These are phyloP conservation scores for Opisthograptis luteolata DNA, from an alignment of 2,888 invertebrate species.

Conservation along the genomic window DNA sequence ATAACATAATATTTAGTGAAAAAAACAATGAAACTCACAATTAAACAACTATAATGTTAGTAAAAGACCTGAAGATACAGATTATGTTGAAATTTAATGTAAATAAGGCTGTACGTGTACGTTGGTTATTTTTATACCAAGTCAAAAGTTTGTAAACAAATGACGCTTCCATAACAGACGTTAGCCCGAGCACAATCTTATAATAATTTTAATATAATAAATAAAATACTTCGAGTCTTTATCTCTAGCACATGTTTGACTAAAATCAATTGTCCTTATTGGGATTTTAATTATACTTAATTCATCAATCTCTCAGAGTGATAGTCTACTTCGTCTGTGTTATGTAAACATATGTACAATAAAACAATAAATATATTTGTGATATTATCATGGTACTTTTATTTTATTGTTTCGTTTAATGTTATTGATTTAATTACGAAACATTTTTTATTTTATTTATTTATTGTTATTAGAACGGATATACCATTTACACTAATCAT, in stretches of 20 bases:
- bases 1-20: too few relatives aligned
- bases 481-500: too few relatives aligned
- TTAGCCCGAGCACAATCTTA: slow-evolving; percentile 49
- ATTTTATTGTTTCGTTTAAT: slow-evolving; percentile 29
- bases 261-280: slow-evolving; percentile 65
- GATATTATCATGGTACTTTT: slow-evolving; percentile 55
- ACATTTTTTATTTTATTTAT: too few relatives aligned
- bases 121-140: slow-evolving; percentile 26
- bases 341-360: slow-evolving; percentile 77
- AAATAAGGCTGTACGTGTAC: slow-evolving; percentile 3
- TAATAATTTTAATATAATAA: slow-evolving; percentile 49
- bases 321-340: slow-evolving; percentile 73
- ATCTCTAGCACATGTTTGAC: slow-evolving; percentile 58
- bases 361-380: slow-evolving; percentile 81
- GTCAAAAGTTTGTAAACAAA: slow-evolving; percentile 12
- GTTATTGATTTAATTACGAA: background rate
- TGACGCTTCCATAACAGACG: slow-evolving; percentile 37
- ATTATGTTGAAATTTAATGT: slow-evolving; percentile 13
- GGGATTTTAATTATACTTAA: slow-evolving; percentile 57
- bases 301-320: slow-evolving; percentile 63
- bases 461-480: too few relatives aligned
- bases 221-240: slow-evolving; percentile 54
- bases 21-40: too few relatives aligned
- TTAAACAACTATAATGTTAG: too few relatives aligned
- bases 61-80: slow-evolving; percentile 5